phyloP scores from a whole-genome alignment of 2,888 invertebrate species.

The Stenchaetothrips biformis region DNA sequence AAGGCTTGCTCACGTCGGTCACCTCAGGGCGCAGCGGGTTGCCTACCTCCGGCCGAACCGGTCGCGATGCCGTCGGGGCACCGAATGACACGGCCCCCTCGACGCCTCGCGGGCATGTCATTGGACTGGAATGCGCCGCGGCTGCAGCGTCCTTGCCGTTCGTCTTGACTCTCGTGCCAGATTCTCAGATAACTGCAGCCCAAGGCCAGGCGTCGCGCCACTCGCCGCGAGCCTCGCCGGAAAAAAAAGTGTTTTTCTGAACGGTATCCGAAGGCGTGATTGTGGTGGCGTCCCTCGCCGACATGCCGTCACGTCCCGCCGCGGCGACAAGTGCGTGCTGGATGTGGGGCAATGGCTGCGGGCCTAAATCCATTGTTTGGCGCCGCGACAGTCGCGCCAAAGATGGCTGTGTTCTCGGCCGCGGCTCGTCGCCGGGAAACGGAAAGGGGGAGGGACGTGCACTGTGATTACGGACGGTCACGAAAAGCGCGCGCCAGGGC shows the following conservation, averaged over 20 bases:
- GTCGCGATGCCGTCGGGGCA: background rate
- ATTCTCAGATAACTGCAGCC: background rate
- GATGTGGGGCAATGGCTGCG: no score
- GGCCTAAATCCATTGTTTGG: no score
- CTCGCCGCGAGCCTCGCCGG: no score
- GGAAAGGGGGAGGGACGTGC: no score
- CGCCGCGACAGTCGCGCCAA: no score
- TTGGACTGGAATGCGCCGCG: background rate
- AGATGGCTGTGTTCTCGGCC: no score
- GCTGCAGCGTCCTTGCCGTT: background rate
- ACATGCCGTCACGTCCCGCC: background rate
- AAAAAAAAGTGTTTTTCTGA: no score
- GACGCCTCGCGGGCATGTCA: background rate
- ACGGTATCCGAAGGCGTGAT: no score
- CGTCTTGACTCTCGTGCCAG: background rate
- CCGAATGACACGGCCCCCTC: background rate
- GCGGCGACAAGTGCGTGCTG: no score
- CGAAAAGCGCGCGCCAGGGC: no score
- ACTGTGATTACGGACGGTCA: no score
- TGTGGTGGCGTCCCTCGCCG: background rate
- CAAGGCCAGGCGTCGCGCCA: background rate
- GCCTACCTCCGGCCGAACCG: background rate
- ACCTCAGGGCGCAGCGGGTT: background rate
- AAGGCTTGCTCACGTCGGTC: background rate
- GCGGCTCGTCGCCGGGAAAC: no score